Conservation (phyloP, 1,140 invertebrate genomes). For the Drosophila lini region DNA sequence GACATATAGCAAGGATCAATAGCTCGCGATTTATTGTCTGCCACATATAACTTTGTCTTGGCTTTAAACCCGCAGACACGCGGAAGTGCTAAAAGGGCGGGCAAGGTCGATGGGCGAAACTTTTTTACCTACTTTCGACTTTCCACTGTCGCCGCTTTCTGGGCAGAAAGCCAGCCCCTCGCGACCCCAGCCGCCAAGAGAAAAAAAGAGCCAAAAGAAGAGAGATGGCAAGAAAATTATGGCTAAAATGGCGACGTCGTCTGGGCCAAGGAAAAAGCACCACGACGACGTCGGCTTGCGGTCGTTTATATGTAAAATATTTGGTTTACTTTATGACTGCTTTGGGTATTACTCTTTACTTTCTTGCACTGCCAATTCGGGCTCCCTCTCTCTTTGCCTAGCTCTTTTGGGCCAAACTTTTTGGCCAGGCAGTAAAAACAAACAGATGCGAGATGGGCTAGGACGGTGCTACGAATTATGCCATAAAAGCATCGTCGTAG, state of each 20-base stretch:
- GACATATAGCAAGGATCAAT: slow-evolving; percentile 80
- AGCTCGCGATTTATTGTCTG: slow-evolving; percentile 76
- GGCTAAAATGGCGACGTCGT: slow-evolving; percentile 72
- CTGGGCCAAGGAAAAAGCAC: slow-evolving; percentile 58
- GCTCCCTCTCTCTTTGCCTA: neutral
- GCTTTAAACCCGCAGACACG: slow-evolving; percentile 68
- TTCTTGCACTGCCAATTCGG: slow-evolving; percentile 75
- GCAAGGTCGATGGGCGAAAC: slow-evolving; percentile 71
- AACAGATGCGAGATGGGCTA: slow-evolving; percentile 37
- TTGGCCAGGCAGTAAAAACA: slow-evolving; percentile 64
- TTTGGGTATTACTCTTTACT: slow-evolving; percentile 81
- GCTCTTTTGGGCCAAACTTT: slow-evolving; percentile 57
- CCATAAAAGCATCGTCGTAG: slow-evolving; percentile 68
- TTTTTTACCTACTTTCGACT: slow-evolving; percentile 77
- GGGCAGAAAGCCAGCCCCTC: slow-evolving; percentile 52
- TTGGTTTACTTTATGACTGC: slow-evolving; percentile 82
- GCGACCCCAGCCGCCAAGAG: neutral
- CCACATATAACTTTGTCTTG: slow-evolving; percentile 73
- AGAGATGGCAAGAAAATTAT: slow-evolving; percentile 55
- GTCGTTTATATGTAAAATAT: slow-evolving; percentile 83
- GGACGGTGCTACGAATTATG: slow-evolving; percentile 72
- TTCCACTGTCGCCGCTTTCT: slow-evolving; percentile 65
- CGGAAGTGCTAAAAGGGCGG: slow-evolving; percentile 38
- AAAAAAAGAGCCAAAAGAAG: slow-evolving; percentile 3
- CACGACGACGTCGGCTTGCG: slow-evolving; percentile 69